A percentile compares a stretch with the other conserved stretches of the same genome.
These are phyloP conservation scores for Anguilla anguilla DNA, from an alignment of 2,797 vertebrate species.

Conservation along the genomic window DNA sequence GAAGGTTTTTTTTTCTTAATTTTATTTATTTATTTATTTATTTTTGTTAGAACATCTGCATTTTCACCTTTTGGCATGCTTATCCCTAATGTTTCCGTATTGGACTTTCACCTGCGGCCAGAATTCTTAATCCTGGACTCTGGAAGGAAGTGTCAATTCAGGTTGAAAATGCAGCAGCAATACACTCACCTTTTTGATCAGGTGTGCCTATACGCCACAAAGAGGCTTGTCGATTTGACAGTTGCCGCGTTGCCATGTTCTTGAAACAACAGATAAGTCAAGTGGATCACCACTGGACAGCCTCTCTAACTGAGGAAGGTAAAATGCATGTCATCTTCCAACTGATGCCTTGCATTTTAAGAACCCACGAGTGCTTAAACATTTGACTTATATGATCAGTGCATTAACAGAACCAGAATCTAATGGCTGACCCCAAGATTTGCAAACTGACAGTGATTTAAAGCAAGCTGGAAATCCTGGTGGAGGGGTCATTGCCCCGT, in stretches of 20 bases:
- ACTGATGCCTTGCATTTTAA: background rate
- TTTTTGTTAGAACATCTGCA: no score
- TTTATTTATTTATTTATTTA: no score
- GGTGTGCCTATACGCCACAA: background rate
- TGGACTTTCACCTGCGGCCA: background rate
- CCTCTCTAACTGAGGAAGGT: no score
- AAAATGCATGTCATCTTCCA: background rate
- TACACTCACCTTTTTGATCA: background rate
- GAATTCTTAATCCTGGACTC: background rate
- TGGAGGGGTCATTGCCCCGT: background rate
- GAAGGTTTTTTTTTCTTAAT: background rate
- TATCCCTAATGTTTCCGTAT: background rate
- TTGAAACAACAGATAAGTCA: no score
- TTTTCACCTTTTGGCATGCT: background rate
- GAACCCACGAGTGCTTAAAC: background rate
- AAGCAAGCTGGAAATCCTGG: background rate
- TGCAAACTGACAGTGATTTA: background rate
- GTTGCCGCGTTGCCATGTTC: background rate
- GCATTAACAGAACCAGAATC: background rate
- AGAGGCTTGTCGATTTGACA: background rate
- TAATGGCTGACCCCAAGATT: background rate
- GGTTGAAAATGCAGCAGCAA: background rate
- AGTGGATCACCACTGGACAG: no score
- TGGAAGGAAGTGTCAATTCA: background rate
- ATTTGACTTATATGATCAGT: background rate